These are phyloP conservation scores for Archips xylosteana DNA, from an alignment of 2,888 invertebrate species.

Conservation along the genomic window DNA sequence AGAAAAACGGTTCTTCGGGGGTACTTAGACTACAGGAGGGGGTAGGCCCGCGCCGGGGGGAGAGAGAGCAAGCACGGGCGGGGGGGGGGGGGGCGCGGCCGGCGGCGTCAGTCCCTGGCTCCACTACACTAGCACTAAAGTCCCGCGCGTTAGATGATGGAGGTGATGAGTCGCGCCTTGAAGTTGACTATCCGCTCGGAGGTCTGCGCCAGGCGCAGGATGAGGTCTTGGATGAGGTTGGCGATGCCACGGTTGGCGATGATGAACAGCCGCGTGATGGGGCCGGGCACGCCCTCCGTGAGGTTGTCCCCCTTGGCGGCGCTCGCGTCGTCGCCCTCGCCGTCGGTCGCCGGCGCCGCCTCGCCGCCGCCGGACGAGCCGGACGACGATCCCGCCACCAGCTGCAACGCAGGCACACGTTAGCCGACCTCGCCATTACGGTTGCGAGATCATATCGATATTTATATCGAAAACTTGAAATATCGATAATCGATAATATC, in stretches of 20 bases:
- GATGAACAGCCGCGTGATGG: conserved; percentile 94
- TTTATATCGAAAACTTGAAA: too few species aligned
- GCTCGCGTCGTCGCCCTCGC: conserved; percentile 80
- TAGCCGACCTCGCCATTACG: neutral
- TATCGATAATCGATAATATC: too few species aligned
- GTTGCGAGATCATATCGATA: too few species aligned
- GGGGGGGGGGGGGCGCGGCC: conserved; percentile 31
- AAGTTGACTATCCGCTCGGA: conserved; percentile 97
- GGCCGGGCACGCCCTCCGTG: conserved; percentile 94
- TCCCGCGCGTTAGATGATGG: conserved; percentile 90
- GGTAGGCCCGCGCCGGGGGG: conserved; percentile 22
- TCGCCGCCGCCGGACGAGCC: conserved; percentile 85
- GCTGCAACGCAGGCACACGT: conserved; percentile 78
- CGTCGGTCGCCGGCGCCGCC: conserved; percentile 68
- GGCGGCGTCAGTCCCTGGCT: conserved; percentile 39
- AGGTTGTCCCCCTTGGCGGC: conserved; percentile 88
- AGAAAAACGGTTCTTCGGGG: conserved; percentile 25
- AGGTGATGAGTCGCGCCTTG: conserved; percentile 96
- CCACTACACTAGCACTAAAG: conserved; percentile 51
- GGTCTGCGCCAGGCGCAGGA: conserved; percentile 95
- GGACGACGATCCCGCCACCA: conserved; percentile 90
- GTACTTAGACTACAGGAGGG: conserved; percentile 12
- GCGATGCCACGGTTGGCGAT: conserved; percentile 95
- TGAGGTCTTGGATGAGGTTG: conserved; percentile 94
- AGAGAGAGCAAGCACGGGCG: conserved; percentile 36